Evolutionary conservation across 2,888 invertebrate genomes (phyloP), one percentile per base, ranked within the genome.

Genomic region (Prenolepis imparis): DNA sequence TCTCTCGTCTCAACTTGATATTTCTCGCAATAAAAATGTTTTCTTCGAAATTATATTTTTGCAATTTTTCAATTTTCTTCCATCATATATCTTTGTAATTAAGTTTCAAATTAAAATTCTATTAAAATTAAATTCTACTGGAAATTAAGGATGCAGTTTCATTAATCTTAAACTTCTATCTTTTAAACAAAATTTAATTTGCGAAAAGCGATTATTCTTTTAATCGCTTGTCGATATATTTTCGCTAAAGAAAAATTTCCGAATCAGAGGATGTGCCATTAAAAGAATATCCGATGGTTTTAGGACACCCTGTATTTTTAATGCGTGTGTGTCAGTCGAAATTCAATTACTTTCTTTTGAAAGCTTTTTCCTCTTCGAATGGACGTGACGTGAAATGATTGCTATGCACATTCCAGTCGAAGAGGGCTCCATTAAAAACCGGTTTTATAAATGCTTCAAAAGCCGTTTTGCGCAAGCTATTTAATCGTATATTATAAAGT

Each of bases 381-480:
- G 78, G 15, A 70, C 44, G 41, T 57, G 55, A 74, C 32, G 64
- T 61, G 73, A 52, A 75, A 57, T 70, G 52, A 78, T 67, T 55
- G 24, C 55, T 67, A 67, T 70, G 59, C 68, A 57, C 57, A 70
- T 70, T 41, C 57, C 57, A 57, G 32, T 32, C 70, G 57, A 57
- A 70, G 57, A 68, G 24, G 77, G 24, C 59, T 57, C 39, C 55
- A 70, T 70, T 57, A 78, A 78, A 41, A 78, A 78, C 70, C 57
- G 78, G 78, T 78, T 78, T 59, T 32, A 59, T 12, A 41, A 55
- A 70, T 57, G 44, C 21, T 8, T 28, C 21, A 24, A 67, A 67
- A 75, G 52, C 28, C 39, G 39, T 9, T 67, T 75, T 67, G 24
- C 28, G 24, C 68, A 24, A 55, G 55, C 39, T 67, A 77, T 68